These are phyloP conservation scores for Clarias pachynema DNA, from an alignment of 2,797 vertebrate genomes.

Conservation along the genomic window DNA sequence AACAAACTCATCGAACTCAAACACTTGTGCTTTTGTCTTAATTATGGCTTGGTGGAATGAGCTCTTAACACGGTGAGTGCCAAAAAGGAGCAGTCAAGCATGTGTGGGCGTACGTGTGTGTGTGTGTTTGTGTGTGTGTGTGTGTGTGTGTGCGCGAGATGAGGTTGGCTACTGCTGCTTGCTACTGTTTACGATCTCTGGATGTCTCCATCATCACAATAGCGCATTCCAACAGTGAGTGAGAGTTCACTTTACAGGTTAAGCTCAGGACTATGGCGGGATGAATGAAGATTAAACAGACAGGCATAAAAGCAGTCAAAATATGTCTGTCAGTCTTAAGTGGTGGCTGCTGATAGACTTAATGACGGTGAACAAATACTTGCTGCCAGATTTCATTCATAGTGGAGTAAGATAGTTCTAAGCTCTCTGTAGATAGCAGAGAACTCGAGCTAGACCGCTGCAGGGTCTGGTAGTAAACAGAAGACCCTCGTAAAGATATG, in stretches of 20 bases:
- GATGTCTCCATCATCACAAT: constrained; percentile 24
- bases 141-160: neutral
- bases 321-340: constrained; percentile 29
- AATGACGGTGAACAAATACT: constrained; percentile 28
- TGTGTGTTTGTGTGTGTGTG: neutral
- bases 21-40: constrained; percentile 27
- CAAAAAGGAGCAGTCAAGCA: constrained; percentile 1
- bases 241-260: constrained; percentile 21
- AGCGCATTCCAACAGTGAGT: constrained; percentile 22
- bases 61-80: neutral
- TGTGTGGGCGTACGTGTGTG: neutral
- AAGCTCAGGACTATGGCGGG: constrained; percentile 17
- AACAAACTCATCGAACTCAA: constrained; percentile 36
- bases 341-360: constrained; percentile 19
- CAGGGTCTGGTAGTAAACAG: neutral
- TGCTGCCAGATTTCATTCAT: constrained; percentile 24
- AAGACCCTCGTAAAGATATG: neutral
- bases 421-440: neutral
- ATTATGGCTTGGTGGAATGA: constrained; percentile 17
- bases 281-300: constrained; percentile 30
- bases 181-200: constrained; percentile 39
- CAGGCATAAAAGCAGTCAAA: constrained; percentile 5
- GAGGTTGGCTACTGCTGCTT: neutral
- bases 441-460: neutral
- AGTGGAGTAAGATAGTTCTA: neutral